Evolutionary conservation across 2,888 invertebrate species (phyloP).

Genomic region (Sinodicranocentrus sp.): DNA sequence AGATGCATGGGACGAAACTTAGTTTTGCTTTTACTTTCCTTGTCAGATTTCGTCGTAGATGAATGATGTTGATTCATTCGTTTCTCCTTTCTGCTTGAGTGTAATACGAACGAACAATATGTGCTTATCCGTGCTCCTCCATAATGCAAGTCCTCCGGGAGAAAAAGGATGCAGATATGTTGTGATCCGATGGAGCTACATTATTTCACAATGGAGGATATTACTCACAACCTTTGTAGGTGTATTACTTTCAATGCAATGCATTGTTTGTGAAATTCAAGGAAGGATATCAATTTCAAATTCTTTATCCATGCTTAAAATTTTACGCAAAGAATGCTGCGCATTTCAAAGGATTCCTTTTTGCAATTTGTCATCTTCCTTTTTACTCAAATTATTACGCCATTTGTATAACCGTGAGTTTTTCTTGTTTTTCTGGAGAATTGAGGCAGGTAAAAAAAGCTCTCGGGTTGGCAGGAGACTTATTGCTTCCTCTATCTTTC

Average conservation of each 20-base stretch:
- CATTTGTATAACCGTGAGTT: neutral
- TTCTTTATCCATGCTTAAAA: too few species aligned
- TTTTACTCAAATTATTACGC: slow-evolving; percentile 12
- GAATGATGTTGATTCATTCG: slow-evolving; percentile 20
- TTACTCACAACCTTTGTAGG: neutral
- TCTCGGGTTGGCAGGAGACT: slow-evolving; percentile 41
- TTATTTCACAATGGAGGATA: neutral
- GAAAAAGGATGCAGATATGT: slow-evolving; percentile 11
- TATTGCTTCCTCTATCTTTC: slow-evolving; percentile 52
- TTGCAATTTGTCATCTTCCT: slow-evolving; percentile 45
- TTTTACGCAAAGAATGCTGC: neutral
- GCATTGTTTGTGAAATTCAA: slow-evolving; percentile 5
- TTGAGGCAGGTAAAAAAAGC: neutral
- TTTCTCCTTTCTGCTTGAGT: too few species aligned
- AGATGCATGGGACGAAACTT: slow-evolving; percentile 3
- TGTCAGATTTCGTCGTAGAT: slow-evolving; percentile 22
- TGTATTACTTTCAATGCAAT: neutral
- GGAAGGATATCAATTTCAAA: neutral
- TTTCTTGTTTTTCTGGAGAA: slow-evolving; percentile 5
- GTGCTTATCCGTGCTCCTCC: too few species aligned
- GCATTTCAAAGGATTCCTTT: slow-evolving; percentile 19
- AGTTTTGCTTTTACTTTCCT: slow-evolving; percentile 28
- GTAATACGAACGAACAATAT: too few species aligned
- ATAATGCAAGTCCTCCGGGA: neutral
- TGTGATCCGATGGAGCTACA: neutral